Base-by-base conservation (phyloP, 2,888 invertebrate genomes). In the Byasa hedistus region DNA sequence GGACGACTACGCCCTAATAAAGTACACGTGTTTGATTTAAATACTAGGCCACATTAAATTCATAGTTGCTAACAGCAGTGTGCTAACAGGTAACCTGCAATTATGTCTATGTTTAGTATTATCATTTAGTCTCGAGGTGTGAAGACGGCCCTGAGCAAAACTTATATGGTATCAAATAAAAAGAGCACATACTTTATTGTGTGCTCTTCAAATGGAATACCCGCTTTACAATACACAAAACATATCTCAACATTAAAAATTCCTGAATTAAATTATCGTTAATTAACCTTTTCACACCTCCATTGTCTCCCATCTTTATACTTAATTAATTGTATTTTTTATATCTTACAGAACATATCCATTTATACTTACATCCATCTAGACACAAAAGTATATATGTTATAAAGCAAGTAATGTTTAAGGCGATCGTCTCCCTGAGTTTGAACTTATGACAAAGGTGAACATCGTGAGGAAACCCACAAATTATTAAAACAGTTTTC, bases 181-280 rank as follows among this genome's bases (percentile, higher is more conserved):
- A 48, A 48, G 19, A 48, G 17, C 48, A 48, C n/a, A 19, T 19
- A 5, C n/a, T 48, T 48, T 48, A 19, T n/a, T 48, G 19, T 48
- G n/a, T 19, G 48, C 48, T 17, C 15, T 32, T 48, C 15, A 17
- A 23, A 2, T 22, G 17, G 24, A 5, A 24, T 55, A 23, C 55
- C 12, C 22, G 21, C 21, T 52, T 52, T 52, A n/a, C 19, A 17
- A 52, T 15, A 22, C 24, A 17, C 22, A 23, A 23, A 22, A 55
- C 17, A 17, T 15, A 23, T 17, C 55, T 3, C 23, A 23, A 22
- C n/a, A 24, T 23, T 19, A 23, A 19, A 23, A n/a, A 61, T 55
- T 19, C 54, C 23, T 1, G 55, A 55, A 55, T 61, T 24, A 21
- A 54, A 61, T 55, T 51, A 61, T 22, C 61, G 19, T 61, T 55